These are phyloP conservation scores for pig (Sus scrofa) DNA, from an alignment of 2,113 vertebrate genomes.

Conservation along the genomic window DNA sequence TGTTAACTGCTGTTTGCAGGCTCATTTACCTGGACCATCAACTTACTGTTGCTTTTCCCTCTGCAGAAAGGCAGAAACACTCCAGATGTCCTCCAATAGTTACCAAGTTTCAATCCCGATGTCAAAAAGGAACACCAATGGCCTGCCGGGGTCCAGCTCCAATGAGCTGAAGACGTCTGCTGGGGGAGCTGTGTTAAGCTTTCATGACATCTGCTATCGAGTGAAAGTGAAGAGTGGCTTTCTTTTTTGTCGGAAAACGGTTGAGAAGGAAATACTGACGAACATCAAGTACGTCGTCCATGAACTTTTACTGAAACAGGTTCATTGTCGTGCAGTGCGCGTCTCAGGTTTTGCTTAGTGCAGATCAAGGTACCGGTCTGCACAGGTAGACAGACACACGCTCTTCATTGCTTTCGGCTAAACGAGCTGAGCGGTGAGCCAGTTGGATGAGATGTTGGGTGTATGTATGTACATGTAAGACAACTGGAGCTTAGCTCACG, in stretches of 20 bases:
- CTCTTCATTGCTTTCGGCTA: constrained; percentile 39
- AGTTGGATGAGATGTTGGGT: background rate
- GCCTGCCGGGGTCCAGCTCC: background rate
- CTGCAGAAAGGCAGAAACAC: constrained; percentile 24
- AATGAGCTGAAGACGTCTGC: rapidly evolving
- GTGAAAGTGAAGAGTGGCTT: constrained; percentile 86
- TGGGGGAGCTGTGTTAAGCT: constrained; percentile 79
- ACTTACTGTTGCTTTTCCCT: constrained; percentile 54
- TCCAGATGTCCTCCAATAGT: constrained; percentile 59
- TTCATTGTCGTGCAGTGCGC: background rate
- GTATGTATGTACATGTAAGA: background rate
- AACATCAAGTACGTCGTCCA: constrained; percentile 87
- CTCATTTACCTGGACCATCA: background rate
- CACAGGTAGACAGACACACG: background rate
- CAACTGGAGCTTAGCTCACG: too few species aligned
- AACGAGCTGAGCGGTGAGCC: background rate
- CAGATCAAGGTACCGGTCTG: background rate
- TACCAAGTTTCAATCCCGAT: constrained; percentile 77
- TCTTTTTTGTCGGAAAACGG: constrained; percentile 69
- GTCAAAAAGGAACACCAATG: constrained; percentile 71
- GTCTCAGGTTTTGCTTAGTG: background rate
- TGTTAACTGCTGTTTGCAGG: background rate
- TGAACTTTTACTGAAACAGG: background rate
- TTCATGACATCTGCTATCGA: constrained; percentile 87
- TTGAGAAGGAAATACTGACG: constrained; percentile 84